A percentile compares a stretch with the other conserved stretches of the same genome.
phyloP scores from a whole-genome alignment of 2,113 vertebrate genomes.

The Eurystomus gularis region DNA sequence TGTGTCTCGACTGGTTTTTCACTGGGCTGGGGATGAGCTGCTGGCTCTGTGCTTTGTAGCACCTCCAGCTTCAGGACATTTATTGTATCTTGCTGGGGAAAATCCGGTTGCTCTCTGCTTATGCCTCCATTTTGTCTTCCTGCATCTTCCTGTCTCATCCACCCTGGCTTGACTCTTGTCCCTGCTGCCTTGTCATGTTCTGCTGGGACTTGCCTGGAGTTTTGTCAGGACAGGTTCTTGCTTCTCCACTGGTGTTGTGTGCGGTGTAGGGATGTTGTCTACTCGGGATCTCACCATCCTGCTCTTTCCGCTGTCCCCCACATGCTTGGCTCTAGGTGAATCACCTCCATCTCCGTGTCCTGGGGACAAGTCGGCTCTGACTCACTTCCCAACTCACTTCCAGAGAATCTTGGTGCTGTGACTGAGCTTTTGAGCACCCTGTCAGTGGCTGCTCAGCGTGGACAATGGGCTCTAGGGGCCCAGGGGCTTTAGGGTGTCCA shows the following conservation, averaged over 20 bases:
- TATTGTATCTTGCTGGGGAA: no score
- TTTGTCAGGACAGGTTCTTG: background rate
- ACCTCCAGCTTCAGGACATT: background rate
- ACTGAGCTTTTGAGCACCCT: background rate
- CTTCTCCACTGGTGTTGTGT: background rate
- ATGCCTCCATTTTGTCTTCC: background rate
- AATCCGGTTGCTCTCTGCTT: no score
- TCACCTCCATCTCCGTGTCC: background rate
- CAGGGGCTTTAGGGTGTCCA: background rate
- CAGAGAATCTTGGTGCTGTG: background rate
- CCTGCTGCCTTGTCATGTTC: background rate
- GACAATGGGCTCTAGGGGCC: background rate
- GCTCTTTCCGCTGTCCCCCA: background rate
- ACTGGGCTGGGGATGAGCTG: background rate
- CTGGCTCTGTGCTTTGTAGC: background rate
- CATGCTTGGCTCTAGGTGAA: fast-evolving
- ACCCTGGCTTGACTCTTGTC: background rate
- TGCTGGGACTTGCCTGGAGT: background rate
- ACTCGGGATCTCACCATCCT: background rate
- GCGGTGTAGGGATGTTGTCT: fast-evolving
- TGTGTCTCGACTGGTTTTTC: fast-evolving
- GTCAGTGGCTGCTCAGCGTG: background rate
- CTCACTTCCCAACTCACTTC: background rate
- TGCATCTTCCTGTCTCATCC: background rate
- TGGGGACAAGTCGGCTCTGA: background rate